Evolutionary conservation across 2,113 vertebrate species (phyloP), one percentile per base, ranked within the genome.

Genomic region (Aplodontia rufa): DNA sequence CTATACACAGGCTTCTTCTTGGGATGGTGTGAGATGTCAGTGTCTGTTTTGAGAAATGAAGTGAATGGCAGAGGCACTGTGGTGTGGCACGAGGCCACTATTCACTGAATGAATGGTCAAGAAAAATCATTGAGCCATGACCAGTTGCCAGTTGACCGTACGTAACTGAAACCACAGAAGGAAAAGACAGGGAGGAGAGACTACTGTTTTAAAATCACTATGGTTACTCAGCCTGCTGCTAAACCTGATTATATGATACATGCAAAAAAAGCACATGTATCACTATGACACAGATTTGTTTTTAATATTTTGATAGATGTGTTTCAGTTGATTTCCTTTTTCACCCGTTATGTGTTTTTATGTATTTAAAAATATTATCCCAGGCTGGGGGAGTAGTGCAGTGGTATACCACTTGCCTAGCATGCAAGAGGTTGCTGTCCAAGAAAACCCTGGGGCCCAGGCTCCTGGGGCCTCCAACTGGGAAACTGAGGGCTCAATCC

Each of bases 31-130:
- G 20, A 28, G 58, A n/a, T 6, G 28, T n/a, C 45, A 66, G 24
- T 5, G 9, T 14, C 45, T 19, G 1, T 14, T 4, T 42, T 24
- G 37, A 35, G 4, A 51, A 40, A 28, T 7, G 8, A 53, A 19
- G 3, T 35, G 45, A 12, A 8, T 7, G 9, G 3, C 5, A 0
- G 12, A 49, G 26, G 28, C 8, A 4, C 10, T 1, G 17, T 11
- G 26, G 9, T 19, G 0, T 6, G 42, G 42, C 28, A 5, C 1
- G 4, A 35, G 60, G 71, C 14, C 7, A 19, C 47, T 49, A 1
- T 2, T 66, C 53, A 47, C 53, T 42, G 17, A 10, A 47, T 16
- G 58, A 37, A 51, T 17, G 53, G 28, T 84, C 58, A 32, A 32
- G 53, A 37, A 35, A 17, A 40, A 22, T 40, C 42, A 3, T 42